phyloP scores from a whole-genome alignment of 2,113 vertebrate genomes.

The Hydrochoerus hydrochaeris region DNA sequence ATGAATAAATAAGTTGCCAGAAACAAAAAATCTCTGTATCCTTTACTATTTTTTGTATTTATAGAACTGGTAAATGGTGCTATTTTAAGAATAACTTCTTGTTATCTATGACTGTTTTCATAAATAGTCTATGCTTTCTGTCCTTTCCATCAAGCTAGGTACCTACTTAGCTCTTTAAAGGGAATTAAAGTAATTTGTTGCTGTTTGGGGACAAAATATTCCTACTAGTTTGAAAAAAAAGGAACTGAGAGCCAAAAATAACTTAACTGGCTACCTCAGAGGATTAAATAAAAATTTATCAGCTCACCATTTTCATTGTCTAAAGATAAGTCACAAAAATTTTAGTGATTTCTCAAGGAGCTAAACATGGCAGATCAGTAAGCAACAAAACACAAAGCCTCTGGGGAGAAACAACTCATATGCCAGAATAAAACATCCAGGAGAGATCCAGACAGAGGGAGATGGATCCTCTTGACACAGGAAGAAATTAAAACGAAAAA shows the following conservation, averaged over 20 bases:
- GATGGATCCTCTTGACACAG: too few species aligned
- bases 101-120: slow-evolving; percentile 10
- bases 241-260: background rate
- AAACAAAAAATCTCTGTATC: background rate
- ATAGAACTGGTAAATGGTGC: background rate
- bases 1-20: background rate
- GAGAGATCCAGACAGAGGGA: too few species aligned
- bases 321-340: slow-evolving; percentile 30
- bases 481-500: too few species aligned
- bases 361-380: too few species aligned
- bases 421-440: too few species aligned
- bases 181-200: slow-evolving; percentile 27
- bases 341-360: slow-evolving; percentile 27
- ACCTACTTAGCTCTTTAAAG: background rate
- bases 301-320: background rate
- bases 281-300: slow-evolving; percentile 34
- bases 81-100: slow-evolving; percentile 24
- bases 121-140: background rate
- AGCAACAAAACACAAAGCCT: too few species aligned
- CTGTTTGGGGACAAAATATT: slow-evolving; percentile 51
- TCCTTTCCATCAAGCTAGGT: background rate
- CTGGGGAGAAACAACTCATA: too few species aligned
- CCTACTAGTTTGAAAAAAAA: background rate
- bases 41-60: background rate
- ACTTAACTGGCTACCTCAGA: background rate